phyloP scores from a whole-genome alignment of 2,888 invertebrate species.

The Cerastoderma edule region DNA sequence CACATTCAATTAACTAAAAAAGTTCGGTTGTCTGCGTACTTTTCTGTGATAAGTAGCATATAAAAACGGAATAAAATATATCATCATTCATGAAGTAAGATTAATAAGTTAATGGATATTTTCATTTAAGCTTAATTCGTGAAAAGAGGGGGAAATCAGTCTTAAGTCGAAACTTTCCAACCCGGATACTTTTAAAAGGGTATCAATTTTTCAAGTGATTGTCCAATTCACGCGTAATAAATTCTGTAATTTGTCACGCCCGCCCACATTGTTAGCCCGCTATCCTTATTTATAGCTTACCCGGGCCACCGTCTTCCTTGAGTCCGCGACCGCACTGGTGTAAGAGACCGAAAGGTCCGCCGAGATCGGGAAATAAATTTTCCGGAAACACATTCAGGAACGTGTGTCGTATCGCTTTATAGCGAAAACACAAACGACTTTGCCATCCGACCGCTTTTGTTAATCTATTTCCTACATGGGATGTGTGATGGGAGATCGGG shows the following conservation, averaged over 20 bases:
- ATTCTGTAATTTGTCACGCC: conserved; percentile 50
- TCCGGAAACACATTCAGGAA: conserved; percentile 2
- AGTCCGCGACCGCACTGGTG: conserved; percentile 10
- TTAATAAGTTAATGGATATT: no score
- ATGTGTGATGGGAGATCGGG: no score
- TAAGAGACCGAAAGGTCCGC: conserved; percentile 2
- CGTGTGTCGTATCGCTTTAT: conserved; percentile 8
- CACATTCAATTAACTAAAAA: no score
- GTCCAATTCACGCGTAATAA: conserved; percentile 7
- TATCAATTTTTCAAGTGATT: no score
- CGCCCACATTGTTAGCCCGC: conserved; percentile 44
- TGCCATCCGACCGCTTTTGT: conserved; percentile 17
- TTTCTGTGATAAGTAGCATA: no score
- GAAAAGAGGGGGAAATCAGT: no score
- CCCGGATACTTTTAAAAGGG: no score
- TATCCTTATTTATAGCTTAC: conserved; percentile 41
- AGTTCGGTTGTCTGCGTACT: no score
- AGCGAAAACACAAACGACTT: conserved; percentile 9
- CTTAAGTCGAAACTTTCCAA: no score
- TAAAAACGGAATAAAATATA: no score
- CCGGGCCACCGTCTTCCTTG: conserved; percentile 26
- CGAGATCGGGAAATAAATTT: conserved; percentile 12
- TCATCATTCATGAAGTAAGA: no score
- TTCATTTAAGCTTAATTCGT: no score
- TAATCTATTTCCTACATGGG: conserved; percentile 16